Conservation (phyloP, 2,113 vertebrate species). For the Taurulus bubalis region DNA sequence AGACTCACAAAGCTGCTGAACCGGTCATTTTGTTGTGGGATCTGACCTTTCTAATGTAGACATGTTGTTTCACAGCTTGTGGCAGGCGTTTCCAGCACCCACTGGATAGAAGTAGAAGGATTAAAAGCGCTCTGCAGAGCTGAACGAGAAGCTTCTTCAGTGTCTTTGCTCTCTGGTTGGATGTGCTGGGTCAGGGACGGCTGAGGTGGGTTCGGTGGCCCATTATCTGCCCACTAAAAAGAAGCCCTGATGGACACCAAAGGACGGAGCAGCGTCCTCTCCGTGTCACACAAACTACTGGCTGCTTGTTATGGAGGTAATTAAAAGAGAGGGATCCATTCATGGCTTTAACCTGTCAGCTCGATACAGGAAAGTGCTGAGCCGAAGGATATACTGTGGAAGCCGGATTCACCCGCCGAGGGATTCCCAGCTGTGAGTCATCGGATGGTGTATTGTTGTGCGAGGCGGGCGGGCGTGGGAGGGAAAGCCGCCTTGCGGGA, state of each 20-base stretch:
- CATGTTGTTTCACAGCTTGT: background rate
- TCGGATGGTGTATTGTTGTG: conserved; percentile 32
- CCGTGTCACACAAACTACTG: conserved; percentile 1
- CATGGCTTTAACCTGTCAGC: conserved; percentile 37
- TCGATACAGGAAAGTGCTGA: conserved; percentile 29
- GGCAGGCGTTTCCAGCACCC: background rate
- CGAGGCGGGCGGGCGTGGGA: conserved; percentile 38
- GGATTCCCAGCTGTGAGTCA: conserved; percentile 68
- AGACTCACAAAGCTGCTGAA: background rate
- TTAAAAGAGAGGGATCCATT: conserved; percentile 21
- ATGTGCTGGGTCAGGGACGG: background rate
- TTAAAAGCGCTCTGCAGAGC: background rate
- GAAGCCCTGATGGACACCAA: conserved; percentile 26
- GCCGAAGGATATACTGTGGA: conserved; percentile 4
- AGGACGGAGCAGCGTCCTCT: conserved; percentile 9
- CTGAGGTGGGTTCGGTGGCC: no score
- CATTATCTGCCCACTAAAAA: conserved; percentile 30
- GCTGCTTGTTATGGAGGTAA: conserved; percentile 28
- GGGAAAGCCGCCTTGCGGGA: conserved; percentile 32
- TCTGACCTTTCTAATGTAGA: background rate
- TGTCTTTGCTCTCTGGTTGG: background rate
- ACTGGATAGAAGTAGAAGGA: background rate
- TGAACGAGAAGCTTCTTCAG: background rate
- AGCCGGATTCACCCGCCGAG: conserved; percentile 29
- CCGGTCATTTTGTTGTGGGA: background rate